Percentiles rank a stretch among this genome's conserved stretches.
These are phyloP conservation scores for Tolmerus cingulatus DNA, from an alignment of 2,888 invertebrate genomes.

Conservation along the genomic window DNA sequence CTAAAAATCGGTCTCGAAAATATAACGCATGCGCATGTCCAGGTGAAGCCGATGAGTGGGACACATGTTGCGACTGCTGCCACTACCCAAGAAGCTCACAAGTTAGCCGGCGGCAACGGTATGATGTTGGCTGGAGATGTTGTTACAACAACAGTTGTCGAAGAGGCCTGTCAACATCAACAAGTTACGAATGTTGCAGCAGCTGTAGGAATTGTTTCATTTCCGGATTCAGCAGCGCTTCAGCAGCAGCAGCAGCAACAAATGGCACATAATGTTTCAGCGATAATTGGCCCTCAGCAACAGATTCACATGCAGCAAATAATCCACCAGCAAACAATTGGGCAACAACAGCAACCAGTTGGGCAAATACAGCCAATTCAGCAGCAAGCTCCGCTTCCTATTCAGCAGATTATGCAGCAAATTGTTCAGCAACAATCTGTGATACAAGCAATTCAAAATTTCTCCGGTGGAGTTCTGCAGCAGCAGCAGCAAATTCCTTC, in stretches of 20 bases:
- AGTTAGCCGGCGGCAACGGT: background rate
- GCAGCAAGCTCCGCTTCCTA: background rate
- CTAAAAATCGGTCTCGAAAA: conserved; percentile 69
- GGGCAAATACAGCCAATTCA: conserved; percentile 48
- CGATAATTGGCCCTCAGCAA: background rate
- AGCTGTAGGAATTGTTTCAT: conserved; percentile 25
- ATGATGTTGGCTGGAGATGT: background rate
- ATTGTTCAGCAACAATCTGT: background rate
- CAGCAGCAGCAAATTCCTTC: conserved; percentile 55
- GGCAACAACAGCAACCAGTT: conserved; percentile 49
- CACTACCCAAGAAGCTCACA: background rate
- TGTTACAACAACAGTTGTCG: background rate
- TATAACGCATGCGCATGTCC: conserved; percentile 66
- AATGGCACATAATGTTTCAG: background rate
- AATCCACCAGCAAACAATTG: conserved; percentile 5
- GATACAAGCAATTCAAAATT: background rate
- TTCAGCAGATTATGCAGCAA: conserved; percentile 42
- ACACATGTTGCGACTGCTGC: conserved; percentile 47
- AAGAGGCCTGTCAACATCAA: background rate
- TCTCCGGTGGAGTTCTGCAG: background rate
- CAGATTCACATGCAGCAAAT: background rate
- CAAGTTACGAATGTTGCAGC: background rate
- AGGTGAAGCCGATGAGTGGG: conserved; percentile 42
- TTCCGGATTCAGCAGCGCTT: conserved; percentile 51
- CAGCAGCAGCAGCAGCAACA: conserved; percentile 52